Evolutionary conservation across 2,797 vertebrate species (phyloP).

Genomic region (Glossophaga mutica): DNA sequence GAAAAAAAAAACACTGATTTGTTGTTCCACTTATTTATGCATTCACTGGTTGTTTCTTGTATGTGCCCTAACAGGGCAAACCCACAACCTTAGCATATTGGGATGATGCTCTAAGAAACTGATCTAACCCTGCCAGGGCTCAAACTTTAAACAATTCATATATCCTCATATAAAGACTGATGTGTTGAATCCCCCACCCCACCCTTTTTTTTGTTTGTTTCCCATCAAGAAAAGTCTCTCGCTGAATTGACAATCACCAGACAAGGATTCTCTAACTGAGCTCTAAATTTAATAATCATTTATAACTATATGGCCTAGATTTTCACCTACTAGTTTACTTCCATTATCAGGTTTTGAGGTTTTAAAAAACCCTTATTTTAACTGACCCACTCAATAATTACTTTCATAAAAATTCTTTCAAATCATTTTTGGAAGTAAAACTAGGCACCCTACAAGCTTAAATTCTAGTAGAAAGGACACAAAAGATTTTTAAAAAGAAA

Average conservation of each 20-base stretch:
- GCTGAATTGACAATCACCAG: not conserved
- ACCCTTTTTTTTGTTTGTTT: not conserved
- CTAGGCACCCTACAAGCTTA: not conserved
- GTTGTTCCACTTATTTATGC: no score
- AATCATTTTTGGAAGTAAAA: not conserved
- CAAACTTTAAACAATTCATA: not conserved
- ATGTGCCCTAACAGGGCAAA: not conserved
- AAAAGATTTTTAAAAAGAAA: not conserved
- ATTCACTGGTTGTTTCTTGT: not conserved
- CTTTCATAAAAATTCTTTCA: not conserved
- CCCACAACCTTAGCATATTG: not conserved
- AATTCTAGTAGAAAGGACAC: not conserved
- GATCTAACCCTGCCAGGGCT: not conserved
- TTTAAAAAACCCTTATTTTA: not conserved
- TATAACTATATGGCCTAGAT: not conserved
- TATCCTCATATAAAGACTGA: not conserved
- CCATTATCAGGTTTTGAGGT: not conserved
- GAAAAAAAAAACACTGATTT: no score
- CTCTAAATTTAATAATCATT: not conserved
- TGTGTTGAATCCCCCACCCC: not conserved
- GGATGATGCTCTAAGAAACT: not conserved
- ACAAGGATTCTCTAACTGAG: not conserved
- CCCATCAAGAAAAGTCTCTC: not conserved
- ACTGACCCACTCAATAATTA: not conserved
- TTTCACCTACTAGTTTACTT: not conserved